phyloP scores from a whole-genome alignment of 2,888 invertebrate genomes.

The Ectobius pallidus region DNA sequence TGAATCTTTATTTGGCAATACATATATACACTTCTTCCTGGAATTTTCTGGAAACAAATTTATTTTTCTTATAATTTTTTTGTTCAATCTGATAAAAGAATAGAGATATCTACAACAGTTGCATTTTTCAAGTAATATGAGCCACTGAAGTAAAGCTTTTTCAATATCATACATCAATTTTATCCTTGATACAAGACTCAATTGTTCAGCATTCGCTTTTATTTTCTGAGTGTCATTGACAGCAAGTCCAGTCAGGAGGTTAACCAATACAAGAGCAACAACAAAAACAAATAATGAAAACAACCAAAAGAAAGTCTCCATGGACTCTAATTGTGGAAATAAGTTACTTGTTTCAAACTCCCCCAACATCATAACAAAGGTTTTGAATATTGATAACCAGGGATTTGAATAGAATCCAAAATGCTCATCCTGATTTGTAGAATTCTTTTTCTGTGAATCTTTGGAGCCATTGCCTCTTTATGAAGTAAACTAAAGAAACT shows the following conservation, averaged over 20 bases:
- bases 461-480: not conserved
- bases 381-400: not conserved
- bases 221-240: constrained; percentile 6
- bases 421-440: too few relatives aligned
- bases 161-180: not conserved
- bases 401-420: not conserved
- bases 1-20: not conserved
- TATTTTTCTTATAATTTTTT: too few relatives aligned
- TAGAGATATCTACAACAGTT: too few relatives aligned
- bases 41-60: too few relatives aligned
- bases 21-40: not conserved
- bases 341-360: constrained; percentile 1
- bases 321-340: not conserved
- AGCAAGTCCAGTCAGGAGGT: constrained; percentile 24
- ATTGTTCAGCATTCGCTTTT: not conserved
- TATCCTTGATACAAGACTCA: not conserved
- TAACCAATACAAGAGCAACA: constrained; percentile 11
- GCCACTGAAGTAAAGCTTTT: not conserved
- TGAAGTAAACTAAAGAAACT: constrained; percentile 2
- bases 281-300: constrained; percentile 14
- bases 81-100: too few relatives aligned
- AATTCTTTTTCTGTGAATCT: too few relatives aligned
- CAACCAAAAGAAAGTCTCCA: not conserved
- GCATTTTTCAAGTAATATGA: not conserved
- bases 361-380: constrained; percentile 13